A percentile compares a stretch with the other conserved stretches of the same genome.
These are phyloP conservation scores for Albula goreensis DNA, from an alignment of 2,113 vertebrate species.

Conservation along the genomic window DNA sequence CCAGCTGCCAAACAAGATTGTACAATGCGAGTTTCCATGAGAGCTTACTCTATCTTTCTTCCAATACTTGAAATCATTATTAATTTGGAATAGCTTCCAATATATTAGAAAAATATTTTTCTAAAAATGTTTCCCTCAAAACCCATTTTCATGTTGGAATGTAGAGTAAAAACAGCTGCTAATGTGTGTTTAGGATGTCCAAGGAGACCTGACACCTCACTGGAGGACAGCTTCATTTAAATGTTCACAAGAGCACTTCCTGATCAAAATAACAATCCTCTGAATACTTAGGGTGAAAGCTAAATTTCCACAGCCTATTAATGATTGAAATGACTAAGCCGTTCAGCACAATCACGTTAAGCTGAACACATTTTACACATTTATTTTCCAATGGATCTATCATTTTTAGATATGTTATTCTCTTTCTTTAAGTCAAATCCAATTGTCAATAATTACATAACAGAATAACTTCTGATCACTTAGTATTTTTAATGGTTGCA, in stretches of 20 bases:
- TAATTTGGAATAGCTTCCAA: neutral
- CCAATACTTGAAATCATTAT: neutral
- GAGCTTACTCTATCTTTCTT: neutral
- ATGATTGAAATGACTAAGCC: neutral
- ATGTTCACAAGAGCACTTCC: neutral
- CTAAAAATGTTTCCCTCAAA: neutral
- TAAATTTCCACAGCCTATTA: neutral
- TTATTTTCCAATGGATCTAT: too few relatives aligned
- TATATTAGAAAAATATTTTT: conserved; percentile 2
- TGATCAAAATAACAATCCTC: neutral
- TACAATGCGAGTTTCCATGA: neutral
- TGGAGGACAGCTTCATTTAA: neutral
- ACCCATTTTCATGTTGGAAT: neutral
- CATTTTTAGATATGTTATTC: too few relatives aligned
- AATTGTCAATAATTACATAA: neutral
- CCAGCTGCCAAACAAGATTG: neutral
- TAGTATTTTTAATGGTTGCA: neutral
- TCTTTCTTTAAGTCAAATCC: neutral
- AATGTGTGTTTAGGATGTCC: neutral
- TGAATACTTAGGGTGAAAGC: neutral
- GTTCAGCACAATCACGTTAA: neutral
- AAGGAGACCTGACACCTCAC: neutral
- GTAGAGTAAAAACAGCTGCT: too few relatives aligned
- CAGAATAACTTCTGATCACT: neutral
- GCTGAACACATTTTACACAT: neutral